Evolutionary conservation across 2,113 vertebrate genomes (phyloP), one percentile per base, ranked within the genome.

Genomic region (Heterochromis multidens): DNA sequence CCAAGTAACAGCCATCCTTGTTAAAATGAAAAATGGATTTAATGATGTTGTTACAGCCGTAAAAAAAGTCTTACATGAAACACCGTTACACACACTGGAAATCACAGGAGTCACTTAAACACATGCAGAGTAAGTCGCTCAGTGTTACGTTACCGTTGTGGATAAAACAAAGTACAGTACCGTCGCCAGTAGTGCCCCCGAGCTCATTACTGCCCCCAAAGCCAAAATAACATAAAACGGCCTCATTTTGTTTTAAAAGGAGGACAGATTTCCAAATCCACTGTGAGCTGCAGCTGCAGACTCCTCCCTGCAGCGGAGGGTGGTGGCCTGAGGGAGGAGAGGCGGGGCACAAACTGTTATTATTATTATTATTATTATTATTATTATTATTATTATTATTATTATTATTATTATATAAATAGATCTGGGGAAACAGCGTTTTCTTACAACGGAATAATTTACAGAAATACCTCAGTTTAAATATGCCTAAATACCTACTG

Each of bases 91-190:
- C n/a, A 82, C 19, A 16, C 13, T 14, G 1, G 2, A 79, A 82
- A 80, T 77, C 37, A 52, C 13, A 52, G 43, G 7, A 46, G 4
- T 74, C 63, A 40, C 2, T 0, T 27, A 7, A 5, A 59, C 4
- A 49, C 65, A 81, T 1, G 23, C 49, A 25, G 59, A 72, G 10
- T 2, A 77, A 4, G 46, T 35, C 8, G 6, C 49, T 1, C 2
- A 33, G 27, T 7, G 52, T 40, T 92, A 87, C 91, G 61, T 95
- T 95, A 95, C 94, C 91, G 77, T 93, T 62, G 76, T 10, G 77
- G 88, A 58, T 8, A 91, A 70, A 23, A 92, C 52, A 82, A 88
- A 90, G 87, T 90, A 95, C 25, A 92, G 37, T 83, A 93, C 82
- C 83, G 83, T 87, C 79, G 88, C 84, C 74, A 94, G 37, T 3